These are phyloP conservation scores for Ciconia maguari DNA, from an alignment of 2,113 vertebrate species.

Conservation along the genomic window DNA sequence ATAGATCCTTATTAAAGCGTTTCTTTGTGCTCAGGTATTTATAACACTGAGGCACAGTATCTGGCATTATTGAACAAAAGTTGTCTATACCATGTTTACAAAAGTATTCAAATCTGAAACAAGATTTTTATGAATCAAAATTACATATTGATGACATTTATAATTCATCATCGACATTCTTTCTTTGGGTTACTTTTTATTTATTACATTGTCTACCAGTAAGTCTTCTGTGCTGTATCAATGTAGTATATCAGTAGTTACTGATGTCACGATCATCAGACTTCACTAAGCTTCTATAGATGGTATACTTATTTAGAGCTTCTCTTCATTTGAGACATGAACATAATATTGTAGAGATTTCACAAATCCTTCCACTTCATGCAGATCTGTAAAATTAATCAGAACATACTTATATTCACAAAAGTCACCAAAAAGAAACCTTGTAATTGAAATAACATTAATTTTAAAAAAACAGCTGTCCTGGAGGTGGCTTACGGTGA, in stretches of 20 bases:
- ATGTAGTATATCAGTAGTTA: background rate
- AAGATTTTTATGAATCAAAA: background rate
- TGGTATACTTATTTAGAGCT: background rate
- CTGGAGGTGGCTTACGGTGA: background rate
- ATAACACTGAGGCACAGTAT: background rate
- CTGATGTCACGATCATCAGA: background rate
- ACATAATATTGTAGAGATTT: background rate
- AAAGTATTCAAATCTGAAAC: background rate
- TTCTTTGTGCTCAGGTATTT: background rate
- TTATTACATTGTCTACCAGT: background rate
- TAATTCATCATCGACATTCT: background rate
- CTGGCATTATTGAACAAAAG: background rate
- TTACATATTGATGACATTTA: background rate
- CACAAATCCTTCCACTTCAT: background rate
- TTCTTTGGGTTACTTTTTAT: background rate
- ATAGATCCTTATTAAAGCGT: background rate
- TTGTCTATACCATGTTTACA: background rate
- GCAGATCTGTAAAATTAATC: slow-evolving; percentile 6
- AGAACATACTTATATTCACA: background rate
- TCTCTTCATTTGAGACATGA: background rate
- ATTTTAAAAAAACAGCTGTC: background rate
- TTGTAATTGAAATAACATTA: background rate
- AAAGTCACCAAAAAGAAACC: background rate
- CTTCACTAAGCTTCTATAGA: background rate
- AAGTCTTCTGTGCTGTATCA: background rate